Conservation (phyloP, 2,797 vertebrate species). For the Labeo calbasu region DNA sequence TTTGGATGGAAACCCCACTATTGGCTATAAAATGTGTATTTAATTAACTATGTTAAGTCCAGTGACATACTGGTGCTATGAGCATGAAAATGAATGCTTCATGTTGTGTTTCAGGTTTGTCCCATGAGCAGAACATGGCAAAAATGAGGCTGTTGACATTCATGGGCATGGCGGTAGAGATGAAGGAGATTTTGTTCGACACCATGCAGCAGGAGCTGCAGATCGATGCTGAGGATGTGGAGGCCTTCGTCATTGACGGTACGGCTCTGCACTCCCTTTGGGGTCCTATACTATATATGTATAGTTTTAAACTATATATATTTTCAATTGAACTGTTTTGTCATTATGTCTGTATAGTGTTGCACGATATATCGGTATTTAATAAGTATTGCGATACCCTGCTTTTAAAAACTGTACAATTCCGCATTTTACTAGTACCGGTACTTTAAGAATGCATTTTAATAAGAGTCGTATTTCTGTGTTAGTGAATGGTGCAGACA, state of each 20-base stretch:
- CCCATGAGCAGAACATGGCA: constrained; percentile 95
- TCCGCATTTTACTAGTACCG: too few relatives aligned
- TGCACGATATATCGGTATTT: too few relatives aligned
- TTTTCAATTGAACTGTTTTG: neutral
- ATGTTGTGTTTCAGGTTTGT: constrained; percentile 80
- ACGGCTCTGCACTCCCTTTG: neutral
- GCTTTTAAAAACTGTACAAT: too few relatives aligned
- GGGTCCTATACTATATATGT: too few relatives aligned
- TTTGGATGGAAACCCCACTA: too few relatives aligned
- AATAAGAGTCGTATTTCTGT: too few relatives aligned
- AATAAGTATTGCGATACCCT: too few relatives aligned
- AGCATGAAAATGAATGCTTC: constrained; percentile 68
- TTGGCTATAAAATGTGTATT: too few relatives aligned
- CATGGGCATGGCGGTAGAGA: constrained; percentile 99
- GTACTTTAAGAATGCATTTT: too few relatives aligned
- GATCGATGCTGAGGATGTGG: constrained; percentile 92
- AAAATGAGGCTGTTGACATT: constrained; percentile 98
- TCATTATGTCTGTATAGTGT: neutral
- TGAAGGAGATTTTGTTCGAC: constrained; percentile 96
- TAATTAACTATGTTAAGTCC: neutral
- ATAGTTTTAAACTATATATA: neutral
- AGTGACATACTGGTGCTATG: neutral
- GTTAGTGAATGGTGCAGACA: too few relatives aligned
- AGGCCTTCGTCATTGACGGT: constrained; percentile 91
- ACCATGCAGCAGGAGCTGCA: constrained; percentile 97